Evolutionary conservation across 2,113 vertebrate species (phyloP).

Genomic region (Elanus axillaris): DNA sequence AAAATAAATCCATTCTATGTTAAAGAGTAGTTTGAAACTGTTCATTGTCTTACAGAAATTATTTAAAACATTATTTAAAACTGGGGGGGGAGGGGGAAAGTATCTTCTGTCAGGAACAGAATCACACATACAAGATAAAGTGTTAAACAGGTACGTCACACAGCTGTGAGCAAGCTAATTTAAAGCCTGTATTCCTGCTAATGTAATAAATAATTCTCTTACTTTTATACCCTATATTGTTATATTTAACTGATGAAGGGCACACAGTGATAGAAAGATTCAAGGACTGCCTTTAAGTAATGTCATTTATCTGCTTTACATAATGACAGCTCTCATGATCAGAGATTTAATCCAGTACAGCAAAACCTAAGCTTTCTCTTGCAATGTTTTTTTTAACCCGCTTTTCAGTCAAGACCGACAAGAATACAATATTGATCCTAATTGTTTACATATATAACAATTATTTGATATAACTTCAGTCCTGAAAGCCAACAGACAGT

Average conservation of each 20-base stretch:
- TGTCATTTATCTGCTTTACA: background rate
- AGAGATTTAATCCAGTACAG: background rate
- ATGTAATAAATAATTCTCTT: background rate
- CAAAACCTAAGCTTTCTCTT: background rate
- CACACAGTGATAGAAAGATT: background rate
- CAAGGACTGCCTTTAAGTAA: background rate
- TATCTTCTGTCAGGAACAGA: background rate
- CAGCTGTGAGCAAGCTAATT: background rate
- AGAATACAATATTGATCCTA: background rate
- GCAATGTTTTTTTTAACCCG: background rate
- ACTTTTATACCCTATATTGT: background rate
- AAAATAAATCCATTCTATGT: background rate
- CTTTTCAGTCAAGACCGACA: background rate
- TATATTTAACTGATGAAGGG: background rate
- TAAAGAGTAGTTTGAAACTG: background rate
- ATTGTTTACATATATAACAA: background rate
- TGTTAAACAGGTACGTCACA: background rate
- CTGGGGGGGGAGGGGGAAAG: too few species aligned
- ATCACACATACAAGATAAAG: background rate
- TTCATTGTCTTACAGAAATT: background rate
- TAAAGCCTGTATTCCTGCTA: background rate
- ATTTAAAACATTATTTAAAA: background rate
- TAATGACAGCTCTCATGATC: background rate
- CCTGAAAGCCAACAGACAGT: background rate
- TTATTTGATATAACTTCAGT: background rate